A percentile compares a stretch with the other conserved stretches of the same genome.
These are phyloP conservation scores for Budorcas taxicolor DNA, from an alignment of 2,113 vertebrate genomes.

Conservation along the genomic window DNA sequence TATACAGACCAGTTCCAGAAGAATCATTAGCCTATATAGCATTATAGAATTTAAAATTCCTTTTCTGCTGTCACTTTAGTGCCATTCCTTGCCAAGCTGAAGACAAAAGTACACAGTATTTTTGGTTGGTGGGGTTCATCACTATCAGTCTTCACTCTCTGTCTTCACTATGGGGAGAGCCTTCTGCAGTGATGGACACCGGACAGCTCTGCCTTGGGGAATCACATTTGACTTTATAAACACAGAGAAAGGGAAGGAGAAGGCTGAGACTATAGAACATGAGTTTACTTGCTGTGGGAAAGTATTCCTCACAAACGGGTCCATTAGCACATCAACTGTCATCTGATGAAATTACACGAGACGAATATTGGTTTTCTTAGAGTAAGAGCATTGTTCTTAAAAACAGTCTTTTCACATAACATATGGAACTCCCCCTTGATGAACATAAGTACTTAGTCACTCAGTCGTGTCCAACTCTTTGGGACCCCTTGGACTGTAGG, in stretches of 20 bases:
- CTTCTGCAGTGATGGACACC: background rate
- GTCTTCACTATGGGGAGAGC: background rate
- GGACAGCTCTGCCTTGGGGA: background rate
- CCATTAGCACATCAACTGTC: background rate
- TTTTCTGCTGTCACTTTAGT: background rate
- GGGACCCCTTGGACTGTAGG: background rate
- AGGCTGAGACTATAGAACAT: background rate
- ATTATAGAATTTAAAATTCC: background rate
- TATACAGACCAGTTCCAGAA: background rate
- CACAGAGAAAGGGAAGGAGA: background rate
- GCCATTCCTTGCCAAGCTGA: background rate
- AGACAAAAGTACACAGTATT: background rate
- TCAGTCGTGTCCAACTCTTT: background rate
- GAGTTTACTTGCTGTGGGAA: background rate
- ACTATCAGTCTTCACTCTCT: background rate
- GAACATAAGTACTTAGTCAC: background rate
- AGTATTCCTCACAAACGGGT: background rate
- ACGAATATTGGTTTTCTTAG: slow-evolving; percentile 73
- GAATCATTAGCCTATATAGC: background rate
- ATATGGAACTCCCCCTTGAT: background rate
- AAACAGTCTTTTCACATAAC: slow-evolving; percentile 55
- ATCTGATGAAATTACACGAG: slow-evolving; percentile 49
- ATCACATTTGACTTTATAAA: background rate
- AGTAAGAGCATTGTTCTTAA: slow-evolving; percentile 26
- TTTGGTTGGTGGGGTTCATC: background rate